Evolutionary conservation across 1,140 invertebrate species (phyloP).

Genomic region (Acyrthosiphon pisum): DNA sequence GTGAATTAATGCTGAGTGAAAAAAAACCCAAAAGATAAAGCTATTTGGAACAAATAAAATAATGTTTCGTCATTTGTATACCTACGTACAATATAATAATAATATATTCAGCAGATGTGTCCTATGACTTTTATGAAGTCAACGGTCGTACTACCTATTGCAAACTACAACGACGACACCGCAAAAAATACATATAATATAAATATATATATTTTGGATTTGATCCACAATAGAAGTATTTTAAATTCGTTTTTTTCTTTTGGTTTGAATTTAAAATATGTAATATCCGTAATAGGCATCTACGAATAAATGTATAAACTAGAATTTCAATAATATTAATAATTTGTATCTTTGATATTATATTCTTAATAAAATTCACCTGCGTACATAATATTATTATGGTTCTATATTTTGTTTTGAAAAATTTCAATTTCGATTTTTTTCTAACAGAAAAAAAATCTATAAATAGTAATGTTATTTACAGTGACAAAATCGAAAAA

Average conservation of each 20-base stretch:
- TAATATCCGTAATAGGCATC: neutral
- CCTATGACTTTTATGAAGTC: conserved; percentile 31
- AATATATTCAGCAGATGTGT: conserved; percentile 32
- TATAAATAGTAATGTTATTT: neutral
- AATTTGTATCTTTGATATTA: neutral
- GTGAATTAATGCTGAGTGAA: neutral
- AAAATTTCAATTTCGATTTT: neutral
- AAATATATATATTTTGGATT: neutral
- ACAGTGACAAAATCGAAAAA: neutral
- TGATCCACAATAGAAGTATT: neutral
- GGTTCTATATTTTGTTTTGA: neutral
- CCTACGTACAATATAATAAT: conserved; percentile 25
- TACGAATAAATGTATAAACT: neutral
- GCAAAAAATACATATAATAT: neutral
- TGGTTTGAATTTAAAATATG: neutral
- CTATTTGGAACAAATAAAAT: neutral
- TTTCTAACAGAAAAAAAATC: neutral
- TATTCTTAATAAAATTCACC: neutral
- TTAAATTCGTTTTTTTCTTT: neutral
- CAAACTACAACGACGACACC: neutral
- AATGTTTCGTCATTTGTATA: conserved; percentile 5
- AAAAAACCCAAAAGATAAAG: neutral
- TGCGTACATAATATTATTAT: neutral
- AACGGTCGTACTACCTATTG: neutral
- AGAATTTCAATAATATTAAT: neutral